Conservation (phyloP, 2,888 invertebrate species). For the Pachliopta kotzebuea region DNA sequence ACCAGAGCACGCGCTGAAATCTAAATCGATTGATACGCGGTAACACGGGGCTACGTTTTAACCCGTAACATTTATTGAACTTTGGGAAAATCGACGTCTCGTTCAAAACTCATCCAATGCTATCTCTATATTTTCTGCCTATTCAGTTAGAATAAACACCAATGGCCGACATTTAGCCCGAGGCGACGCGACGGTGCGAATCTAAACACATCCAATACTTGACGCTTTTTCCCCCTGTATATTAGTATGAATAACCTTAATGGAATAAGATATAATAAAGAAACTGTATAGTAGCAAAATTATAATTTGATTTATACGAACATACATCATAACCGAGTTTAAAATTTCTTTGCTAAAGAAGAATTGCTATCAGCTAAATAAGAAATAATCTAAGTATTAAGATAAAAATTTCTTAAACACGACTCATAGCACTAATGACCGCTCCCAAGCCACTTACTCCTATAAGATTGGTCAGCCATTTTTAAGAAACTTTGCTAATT, state of each 20-base stretch:
- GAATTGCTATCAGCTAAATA: too few relatives aligned
- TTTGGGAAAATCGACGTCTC: neutral
- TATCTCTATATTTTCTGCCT: conserved; percentile 15
- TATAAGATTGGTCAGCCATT: conserved; percentile 37
- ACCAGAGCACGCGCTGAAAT: neutral
- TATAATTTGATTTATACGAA: too few relatives aligned
- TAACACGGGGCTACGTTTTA: neutral
- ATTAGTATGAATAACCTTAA: conserved; percentile 1
- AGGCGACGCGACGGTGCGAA: conserved; percentile 32
- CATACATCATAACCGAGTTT: too few relatives aligned
- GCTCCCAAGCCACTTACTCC: conserved; percentile 36
- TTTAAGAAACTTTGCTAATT: conserved; percentile 40
- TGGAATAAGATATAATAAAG: neutral
- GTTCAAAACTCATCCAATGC: conserved; percentile 9
- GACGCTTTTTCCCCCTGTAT: conserved; percentile 19
- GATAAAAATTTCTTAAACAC: conserved; percentile 23
- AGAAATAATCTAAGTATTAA: neutral
- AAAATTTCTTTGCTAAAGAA: neutral
- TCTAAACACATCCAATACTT: conserved; percentile 37
- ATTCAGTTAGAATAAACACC: conserved; percentile 16
- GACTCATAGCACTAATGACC: conserved; percentile 39
- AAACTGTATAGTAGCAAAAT: too few relatives aligned
- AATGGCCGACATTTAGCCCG: conserved; percentile 21
- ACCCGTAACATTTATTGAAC: conserved; percentile 3
- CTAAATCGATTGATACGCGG: neutral